Conservation (phyloP, 2,113 vertebrate genomes). For the Cavia aperea region DNA sequence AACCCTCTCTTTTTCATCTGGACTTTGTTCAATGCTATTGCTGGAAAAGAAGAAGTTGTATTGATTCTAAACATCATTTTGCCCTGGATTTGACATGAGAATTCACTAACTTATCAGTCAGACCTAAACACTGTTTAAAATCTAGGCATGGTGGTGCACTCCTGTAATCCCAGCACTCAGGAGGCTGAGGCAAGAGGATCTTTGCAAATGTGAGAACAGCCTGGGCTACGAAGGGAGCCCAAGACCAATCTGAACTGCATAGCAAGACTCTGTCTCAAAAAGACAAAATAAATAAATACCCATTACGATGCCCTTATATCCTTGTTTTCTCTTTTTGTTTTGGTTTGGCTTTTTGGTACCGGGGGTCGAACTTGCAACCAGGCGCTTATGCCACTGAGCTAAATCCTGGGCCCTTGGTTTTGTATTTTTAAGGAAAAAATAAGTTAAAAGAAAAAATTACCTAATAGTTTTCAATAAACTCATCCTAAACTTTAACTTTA, state of each 20-base stretch:
- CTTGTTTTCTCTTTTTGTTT: neutral
- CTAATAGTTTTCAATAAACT: slow-evolving; percentile 13
- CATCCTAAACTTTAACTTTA: neutral
- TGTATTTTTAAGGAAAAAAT: neutral
- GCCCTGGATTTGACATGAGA: neutral
- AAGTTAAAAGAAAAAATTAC: neutral
- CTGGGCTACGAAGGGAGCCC: no score
- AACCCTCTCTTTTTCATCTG: neutral
- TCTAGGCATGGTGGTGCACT: no score
- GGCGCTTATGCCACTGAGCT: no score
- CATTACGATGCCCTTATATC: neutral
- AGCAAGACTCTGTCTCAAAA: no score
- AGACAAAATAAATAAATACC: neutral
- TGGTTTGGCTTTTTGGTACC: no score
- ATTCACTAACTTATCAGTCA: neutral
- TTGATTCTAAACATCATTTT: neutral
- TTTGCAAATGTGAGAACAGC: no score
- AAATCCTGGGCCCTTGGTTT: neutral
- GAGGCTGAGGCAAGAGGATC: no score
- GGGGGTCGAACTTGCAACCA: no score
- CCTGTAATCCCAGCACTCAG: no score
- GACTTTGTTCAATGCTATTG: neutral
- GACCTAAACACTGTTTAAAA: slow-evolving; percentile 8
- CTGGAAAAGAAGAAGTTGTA: neutral
- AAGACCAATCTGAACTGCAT: no score